Evolutionary conservation across 2,888 invertebrate species (phyloP).

Genomic region (Melikaiella ostensackeni): DNA sequence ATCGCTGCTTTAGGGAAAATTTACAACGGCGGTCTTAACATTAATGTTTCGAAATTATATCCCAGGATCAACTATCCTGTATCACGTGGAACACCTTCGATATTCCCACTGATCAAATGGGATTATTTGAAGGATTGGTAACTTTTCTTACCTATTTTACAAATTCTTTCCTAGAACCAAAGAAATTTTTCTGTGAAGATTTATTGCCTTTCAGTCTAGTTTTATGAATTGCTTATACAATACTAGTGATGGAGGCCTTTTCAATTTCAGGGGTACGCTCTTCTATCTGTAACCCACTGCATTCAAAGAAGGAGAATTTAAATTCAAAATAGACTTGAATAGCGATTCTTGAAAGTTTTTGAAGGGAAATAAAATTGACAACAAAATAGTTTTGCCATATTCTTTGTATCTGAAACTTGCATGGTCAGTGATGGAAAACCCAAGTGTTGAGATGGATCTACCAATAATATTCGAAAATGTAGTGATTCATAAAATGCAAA

Average conservation of each 20-base stretch:
- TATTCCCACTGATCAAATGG: conserved; percentile 75
- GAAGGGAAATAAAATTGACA: conserved; percentile 80
- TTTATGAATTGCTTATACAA: too few relatives aligned
- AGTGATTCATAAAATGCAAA: conserved; percentile 76
- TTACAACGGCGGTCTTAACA: conserved; percentile 79
- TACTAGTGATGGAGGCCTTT: too few relatives aligned
- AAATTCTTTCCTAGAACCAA: background rate
- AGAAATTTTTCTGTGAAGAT: too few relatives aligned
- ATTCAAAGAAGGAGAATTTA: conserved; percentile 59
- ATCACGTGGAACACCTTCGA: conserved; percentile 79
- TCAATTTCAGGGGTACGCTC: conserved; percentile 74
- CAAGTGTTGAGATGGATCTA: conserved; percentile 74
- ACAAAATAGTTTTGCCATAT: conserved; percentile 81
- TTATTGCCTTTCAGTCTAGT: too few relatives aligned
- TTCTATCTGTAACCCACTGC: conserved; percentile 62
- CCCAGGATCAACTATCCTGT: conserved; percentile 79
- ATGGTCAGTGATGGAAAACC: conserved; percentile 78
- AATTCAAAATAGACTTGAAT: conserved; percentile 63
- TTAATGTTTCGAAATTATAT: conserved; percentile 78
- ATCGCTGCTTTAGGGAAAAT: conserved; percentile 78
- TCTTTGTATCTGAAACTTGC: conserved; percentile 79
- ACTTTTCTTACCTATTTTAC: conserved; percentile 7
- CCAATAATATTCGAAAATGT: conserved; percentile 71
- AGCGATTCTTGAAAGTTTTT: conserved; percentile 75
- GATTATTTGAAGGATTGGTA: conserved; percentile 54